These are phyloP conservation scores for Cricetomys ansorgei DNA, from an alignment of 2,113 vertebrate genomes.

Conservation along the genomic window DNA sequence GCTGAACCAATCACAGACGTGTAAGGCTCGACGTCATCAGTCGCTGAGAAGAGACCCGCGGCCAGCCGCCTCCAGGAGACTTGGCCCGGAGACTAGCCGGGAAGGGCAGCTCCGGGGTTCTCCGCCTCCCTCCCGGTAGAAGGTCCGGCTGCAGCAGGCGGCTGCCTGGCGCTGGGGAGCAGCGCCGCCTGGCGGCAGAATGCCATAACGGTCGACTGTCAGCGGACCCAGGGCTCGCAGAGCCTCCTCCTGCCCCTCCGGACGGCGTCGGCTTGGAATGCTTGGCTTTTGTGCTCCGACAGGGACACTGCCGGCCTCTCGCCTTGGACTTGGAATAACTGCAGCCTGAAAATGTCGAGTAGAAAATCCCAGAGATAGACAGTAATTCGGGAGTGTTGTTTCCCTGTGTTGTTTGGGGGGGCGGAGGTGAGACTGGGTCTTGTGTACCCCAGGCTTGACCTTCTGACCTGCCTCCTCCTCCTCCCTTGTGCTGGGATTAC, in stretches of 20 bases:
- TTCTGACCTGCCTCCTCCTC: neutral
- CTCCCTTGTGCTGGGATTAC: neutral
- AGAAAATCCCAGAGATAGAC: neutral
- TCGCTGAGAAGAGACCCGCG: conserved; percentile 33
- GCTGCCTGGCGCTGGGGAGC: neutral
- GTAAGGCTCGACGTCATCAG: conserved; percentile 49
- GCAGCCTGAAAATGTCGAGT: neutral
- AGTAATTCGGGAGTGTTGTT: neutral
- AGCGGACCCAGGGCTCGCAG: neutral
- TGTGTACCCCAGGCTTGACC: neutral
- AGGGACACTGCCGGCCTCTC: neutral
- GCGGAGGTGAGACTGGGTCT: neutral
- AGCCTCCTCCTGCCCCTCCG: neutral
- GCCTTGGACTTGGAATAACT: neutral
- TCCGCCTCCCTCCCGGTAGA: conserved; percentile 58
- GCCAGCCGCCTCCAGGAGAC: conserved; percentile 6
- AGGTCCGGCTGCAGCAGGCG: neutral
- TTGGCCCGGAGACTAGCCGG: neutral
- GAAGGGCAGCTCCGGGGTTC: neutral
- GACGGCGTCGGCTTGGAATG: too few species aligned
- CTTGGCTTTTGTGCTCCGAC: too few species aligned
- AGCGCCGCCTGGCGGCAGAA: conserved; percentile 27
- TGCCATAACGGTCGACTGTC: neutral
- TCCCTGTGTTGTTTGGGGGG: neutral
- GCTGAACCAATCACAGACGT: conserved; percentile 66